Evolutionary conservation across 2,113 vertebrate species (phyloP).

Genomic region (Cheirogaleus medius): DNA sequence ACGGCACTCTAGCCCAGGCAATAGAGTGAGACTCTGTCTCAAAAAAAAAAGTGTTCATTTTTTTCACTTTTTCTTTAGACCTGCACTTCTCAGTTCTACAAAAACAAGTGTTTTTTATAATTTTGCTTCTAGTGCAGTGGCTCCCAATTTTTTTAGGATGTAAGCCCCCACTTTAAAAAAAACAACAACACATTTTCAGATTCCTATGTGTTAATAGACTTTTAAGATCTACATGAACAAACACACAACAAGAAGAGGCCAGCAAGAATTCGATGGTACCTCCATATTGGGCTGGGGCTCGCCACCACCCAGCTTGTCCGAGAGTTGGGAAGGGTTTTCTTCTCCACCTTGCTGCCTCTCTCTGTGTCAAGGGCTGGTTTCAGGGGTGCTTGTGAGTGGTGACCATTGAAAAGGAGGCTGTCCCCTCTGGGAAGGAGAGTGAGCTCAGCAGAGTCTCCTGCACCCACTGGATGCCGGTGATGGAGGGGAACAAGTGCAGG

Average conservation of each 20-base stretch:
- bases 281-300: background rate
- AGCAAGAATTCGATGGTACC: background rate
- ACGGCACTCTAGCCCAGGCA: too few species aligned
- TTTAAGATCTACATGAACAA: constrained; percentile 14
- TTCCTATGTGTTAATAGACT: background rate
- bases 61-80: too few species aligned
- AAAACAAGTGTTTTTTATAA: background rate
- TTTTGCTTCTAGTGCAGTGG: background rate
- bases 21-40: too few species aligned
- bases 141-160: background rate
- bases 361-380: background rate
- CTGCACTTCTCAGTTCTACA: too few species aligned
- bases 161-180: constrained; percentile 12
- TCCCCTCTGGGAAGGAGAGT: background rate
- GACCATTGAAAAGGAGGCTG: background rate
- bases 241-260: background rate
- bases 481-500: background rate
- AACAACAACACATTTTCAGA: background rate
- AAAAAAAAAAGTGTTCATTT: too few species aligned
- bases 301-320: background rate
- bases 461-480: too few species aligned
- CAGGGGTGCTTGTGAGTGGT: background rate
- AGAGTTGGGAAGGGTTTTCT: background rate
- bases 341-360: background rate
- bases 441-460: background rate